Evolutionary conservation across 2,113 vertebrate genomes (phyloP).

Genomic region (Synodontis membranacea): DNA sequence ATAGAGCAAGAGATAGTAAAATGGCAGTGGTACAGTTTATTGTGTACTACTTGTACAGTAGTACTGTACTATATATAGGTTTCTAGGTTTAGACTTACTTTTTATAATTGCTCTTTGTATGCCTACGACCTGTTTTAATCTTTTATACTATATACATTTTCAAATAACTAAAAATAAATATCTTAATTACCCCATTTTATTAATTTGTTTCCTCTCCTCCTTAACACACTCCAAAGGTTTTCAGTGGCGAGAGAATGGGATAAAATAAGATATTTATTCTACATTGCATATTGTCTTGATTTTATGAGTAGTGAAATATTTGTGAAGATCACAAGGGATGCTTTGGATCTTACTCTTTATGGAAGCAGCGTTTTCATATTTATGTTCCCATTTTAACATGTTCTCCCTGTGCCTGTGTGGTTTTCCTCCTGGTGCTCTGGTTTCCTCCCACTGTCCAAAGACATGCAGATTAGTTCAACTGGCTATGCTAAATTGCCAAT

Average conservation of each 20-base stretch:
- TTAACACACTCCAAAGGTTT: neutral
- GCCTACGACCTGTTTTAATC: neutral
- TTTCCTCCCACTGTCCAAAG: no score
- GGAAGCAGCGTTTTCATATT: neutral
- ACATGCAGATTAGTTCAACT: no score
- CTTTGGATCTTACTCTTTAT: neutral
- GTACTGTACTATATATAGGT: neutral
- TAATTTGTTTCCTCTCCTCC: neutral
- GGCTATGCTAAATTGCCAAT: no score
- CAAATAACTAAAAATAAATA: neutral
- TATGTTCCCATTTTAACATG: neutral
- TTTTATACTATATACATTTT: neutral
- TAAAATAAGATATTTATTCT: no score
- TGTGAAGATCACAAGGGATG: neutral
- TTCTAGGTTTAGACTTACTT: neutral
- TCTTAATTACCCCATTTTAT: neutral
- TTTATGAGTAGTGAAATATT: neutral
- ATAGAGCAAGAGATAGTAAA: neutral
- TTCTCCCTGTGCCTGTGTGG: no score
- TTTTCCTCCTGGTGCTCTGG: no score
- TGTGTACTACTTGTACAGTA: neutral
- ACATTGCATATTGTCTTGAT: neutral
- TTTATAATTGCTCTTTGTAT: neutral
- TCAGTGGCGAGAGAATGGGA: neutral
- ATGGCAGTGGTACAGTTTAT: neutral